These are phyloP conservation scores for Galbula dea DNA, from an alignment of 2,113 vertebrate genomes.

Conservation along the genomic window DNA sequence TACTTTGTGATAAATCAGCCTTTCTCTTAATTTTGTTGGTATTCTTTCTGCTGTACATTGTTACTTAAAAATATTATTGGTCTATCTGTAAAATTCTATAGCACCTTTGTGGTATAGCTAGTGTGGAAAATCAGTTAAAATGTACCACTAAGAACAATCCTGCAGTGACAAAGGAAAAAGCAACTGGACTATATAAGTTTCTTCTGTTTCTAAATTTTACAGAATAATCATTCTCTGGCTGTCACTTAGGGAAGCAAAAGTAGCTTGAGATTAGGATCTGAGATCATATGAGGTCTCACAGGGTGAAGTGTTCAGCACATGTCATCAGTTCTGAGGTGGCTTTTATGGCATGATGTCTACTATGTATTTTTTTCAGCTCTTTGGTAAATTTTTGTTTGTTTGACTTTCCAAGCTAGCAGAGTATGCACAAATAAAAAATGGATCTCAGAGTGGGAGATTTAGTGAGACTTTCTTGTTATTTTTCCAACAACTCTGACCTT, in stretches of 20 bases:
- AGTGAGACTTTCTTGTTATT: neutral
- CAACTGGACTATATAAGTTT: neutral
- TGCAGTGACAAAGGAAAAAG: neutral
- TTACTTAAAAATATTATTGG: neutral
- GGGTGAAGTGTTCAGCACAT: neutral
- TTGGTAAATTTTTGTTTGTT: neutral
- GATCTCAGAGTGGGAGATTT: neutral
- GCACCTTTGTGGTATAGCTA: neutral
- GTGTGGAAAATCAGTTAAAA: neutral
- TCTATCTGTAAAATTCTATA: neutral
- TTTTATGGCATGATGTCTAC: neutral
- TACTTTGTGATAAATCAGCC: neutral
- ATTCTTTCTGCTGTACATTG: neutral
- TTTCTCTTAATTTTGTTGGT: neutral
- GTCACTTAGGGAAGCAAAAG: neutral
- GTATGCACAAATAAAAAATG: neutral
- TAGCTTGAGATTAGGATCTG: neutral
- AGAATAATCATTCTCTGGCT: neutral
- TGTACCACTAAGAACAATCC: neutral
- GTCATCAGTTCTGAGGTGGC: neutral
- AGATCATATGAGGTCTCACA: neutral
- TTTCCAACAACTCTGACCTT: slow-evolving; percentile 20
- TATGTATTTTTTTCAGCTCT: neutral
- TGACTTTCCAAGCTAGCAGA: neutral
- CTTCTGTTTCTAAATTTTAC: neutral